These are phyloP conservation scores for human DNA, from an alignment of 2,113 vertebrate genomes.

Conservation along the genomic window DNA sequence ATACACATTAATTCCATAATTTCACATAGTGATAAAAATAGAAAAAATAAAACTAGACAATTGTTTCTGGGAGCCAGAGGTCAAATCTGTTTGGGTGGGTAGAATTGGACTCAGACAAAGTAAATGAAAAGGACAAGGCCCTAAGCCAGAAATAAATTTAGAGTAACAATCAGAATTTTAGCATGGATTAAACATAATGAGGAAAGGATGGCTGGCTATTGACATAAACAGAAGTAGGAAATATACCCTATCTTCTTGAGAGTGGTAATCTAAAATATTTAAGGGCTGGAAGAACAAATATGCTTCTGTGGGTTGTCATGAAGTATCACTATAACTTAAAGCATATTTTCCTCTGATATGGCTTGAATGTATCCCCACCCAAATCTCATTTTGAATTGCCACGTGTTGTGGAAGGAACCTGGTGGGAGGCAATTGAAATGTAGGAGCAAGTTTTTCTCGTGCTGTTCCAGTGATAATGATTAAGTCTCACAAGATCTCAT, in stretches of 20 bases:
- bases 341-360: background rate
- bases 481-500: no score
- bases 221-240: background rate
- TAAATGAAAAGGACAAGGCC: background rate
- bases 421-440: no score
- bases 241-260: background rate
- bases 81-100: background rate
- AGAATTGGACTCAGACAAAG: background rate
- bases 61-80: background rate
- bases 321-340: background rate
- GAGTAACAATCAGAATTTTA: background rate
- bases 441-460: no score
- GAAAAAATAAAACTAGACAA: background rate
- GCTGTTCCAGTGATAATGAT: no score
- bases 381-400: no score
- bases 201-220: fast-evolving
- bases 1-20: background rate
- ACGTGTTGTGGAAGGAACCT: no score
- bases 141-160: background rate
- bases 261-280: background rate
- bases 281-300: background rate
- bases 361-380: no score
- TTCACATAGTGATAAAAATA: background rate
- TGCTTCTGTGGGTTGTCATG: background rate
- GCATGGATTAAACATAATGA: background rate